Evolutionary conservation across 2,888 invertebrate genomes (phyloP).

Genomic region (Acleris emargana): DNA sequence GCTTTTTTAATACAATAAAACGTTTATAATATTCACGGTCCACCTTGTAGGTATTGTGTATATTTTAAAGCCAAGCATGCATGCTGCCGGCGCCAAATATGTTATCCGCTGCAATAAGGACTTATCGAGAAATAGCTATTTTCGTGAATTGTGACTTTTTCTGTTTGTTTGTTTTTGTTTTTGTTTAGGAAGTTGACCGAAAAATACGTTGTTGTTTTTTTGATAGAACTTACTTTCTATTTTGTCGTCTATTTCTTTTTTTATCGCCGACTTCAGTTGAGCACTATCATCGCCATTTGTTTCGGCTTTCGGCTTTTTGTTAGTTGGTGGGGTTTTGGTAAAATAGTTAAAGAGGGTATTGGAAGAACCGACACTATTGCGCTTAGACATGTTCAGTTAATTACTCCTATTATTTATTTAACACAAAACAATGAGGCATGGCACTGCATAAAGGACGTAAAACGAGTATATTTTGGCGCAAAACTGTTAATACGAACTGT

Average conservation of each 20-base stretch:
- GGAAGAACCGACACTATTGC: constrained; percentile 69
- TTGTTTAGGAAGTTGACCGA: too few relatives aligned
- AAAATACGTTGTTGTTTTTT: too few relatives aligned
- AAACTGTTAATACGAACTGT: constrained; percentile 12
- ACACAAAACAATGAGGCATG: background rate
- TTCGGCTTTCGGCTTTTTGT: constrained; percentile 62
- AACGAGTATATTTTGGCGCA: constrained; percentile 26
- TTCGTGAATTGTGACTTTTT: too few relatives aligned
- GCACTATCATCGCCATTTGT: constrained; percentile 47
- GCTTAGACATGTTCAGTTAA: constrained; percentile 67
- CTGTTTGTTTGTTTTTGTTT: too few relatives aligned
- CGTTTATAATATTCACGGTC: too few relatives aligned
- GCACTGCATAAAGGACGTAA: too few relatives aligned
- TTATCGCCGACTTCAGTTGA: constrained; percentile 47
- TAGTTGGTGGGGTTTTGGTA: constrained; percentile 82
- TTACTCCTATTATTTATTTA: background rate
- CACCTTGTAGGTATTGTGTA: too few relatives aligned
- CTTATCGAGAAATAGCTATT: too few relatives aligned
- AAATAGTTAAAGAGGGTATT: constrained; percentile 89
- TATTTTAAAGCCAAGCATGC: too few relatives aligned
- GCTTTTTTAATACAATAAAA: too few relatives aligned
- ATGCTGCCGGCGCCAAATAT: too few relatives aligned
- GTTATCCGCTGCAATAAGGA: too few relatives aligned
- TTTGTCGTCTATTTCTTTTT: constrained; percentile 49
- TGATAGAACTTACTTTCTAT: constrained; percentile 59